Conservation (phyloP, 2,113 vertebrate genomes). For the Bufo gargarizans region DNA sequence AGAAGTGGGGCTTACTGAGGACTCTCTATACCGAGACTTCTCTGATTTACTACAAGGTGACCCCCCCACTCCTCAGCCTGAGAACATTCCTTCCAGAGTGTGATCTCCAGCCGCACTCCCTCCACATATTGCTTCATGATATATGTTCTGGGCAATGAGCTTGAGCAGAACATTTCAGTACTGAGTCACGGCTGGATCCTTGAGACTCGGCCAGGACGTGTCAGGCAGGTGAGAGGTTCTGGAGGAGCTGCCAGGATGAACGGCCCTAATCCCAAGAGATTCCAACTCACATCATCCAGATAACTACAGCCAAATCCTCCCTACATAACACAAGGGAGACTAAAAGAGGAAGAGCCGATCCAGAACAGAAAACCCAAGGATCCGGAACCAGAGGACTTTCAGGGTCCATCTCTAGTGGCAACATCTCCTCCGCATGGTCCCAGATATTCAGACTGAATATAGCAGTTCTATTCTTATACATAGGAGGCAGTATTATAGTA, state of each 20-base stretch:
- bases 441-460: background rate
- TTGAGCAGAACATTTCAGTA: background rate
- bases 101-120: slow-evolving; percentile 11
- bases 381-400: no score
- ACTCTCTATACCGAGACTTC: slow-evolving; percentile 9
- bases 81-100: slow-evolving; percentile 1
- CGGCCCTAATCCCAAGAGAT: background rate
- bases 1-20: background rate
- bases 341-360: background rate
- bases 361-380: background rate
- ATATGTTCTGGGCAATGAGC: background rate
- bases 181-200: slow-evolving; percentile 19
- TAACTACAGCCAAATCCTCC: background rate
- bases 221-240: slow-evolving; percentile 27
- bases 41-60: slow-evolving; percentile 26
- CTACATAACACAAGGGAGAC: background rate
- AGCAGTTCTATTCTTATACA: no score
- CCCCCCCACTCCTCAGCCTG: background rate
- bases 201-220: slow-evolving; percentile 11
- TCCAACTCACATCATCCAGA: background rate
- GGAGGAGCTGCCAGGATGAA: slow-evolving; percentile 18
- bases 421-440: background rate
- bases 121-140: background rate
- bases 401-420: background rate
- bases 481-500: no score